Conservation (phyloP, 1,140 invertebrate genomes). For the Heterodera schachtii region DNA sequence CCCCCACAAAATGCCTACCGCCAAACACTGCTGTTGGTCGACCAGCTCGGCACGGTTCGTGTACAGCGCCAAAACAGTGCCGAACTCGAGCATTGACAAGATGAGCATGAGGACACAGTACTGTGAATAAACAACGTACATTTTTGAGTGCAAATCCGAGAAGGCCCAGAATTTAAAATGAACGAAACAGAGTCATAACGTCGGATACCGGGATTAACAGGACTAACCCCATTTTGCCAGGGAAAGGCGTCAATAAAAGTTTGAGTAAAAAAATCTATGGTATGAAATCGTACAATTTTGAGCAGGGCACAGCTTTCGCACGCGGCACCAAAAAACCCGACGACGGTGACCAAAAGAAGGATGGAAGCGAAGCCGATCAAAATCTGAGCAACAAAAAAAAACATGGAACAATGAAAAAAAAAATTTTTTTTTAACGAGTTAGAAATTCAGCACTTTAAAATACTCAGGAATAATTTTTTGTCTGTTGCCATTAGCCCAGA, state of each 20-base stretch:
- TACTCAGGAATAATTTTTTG: too few species aligned
- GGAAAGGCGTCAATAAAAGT: too few species aligned
- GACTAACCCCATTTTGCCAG: too few species aligned
- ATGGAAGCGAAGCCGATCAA: conserved; percentile 57
- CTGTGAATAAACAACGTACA: conserved; percentile 42
- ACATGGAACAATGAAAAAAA: too few species aligned
- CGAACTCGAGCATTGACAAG: conserved; percentile 54
- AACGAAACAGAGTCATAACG: too few species aligned
- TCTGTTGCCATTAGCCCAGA: too few species aligned
- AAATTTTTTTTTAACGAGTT: background rate
- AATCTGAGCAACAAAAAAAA: conserved; percentile 35
- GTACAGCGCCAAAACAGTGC: conserved; percentile 52
- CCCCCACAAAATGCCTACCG: too few species aligned
- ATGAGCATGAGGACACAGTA: conserved; percentile 61
- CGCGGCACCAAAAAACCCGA: conserved; percentile 61
- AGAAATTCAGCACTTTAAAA: too few species aligned
- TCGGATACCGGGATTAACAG: too few species aligned
- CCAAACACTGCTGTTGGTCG: background rate
- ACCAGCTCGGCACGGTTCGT: conserved; percentile 49
- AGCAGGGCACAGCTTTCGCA: conserved; percentile 54
- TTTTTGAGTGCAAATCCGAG: conserved; percentile 1
- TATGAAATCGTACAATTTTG: conserved; percentile 45
- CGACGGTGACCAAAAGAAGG: conserved; percentile 58
- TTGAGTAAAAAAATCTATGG: too few species aligned
- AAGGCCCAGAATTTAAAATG: too few species aligned